A percentile compares a stretch with the other conserved stretches of the same genome.
These are phyloP conservation scores for Monarcha castaneiventris DNA, from an alignment of 2,113 vertebrate species.

Conservation along the genomic window DNA sequence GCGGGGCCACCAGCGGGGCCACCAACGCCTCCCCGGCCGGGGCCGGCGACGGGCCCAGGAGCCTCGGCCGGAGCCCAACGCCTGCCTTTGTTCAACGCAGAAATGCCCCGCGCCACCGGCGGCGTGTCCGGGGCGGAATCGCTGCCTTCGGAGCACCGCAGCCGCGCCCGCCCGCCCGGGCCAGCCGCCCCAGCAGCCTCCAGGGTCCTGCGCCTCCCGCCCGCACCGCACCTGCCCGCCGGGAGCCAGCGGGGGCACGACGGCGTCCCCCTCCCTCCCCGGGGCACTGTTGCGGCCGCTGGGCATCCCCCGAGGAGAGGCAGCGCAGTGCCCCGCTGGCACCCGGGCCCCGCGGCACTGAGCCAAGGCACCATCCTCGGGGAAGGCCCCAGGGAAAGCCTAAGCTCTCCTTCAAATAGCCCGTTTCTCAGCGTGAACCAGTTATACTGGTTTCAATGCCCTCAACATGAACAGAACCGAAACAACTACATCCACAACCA, in stretches of 20 bases:
- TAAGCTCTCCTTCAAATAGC: not conserved
- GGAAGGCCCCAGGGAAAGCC: not conserved
- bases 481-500: not conserved
- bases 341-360: not conserved
- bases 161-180: not conserved
- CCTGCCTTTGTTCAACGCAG: not conserved
- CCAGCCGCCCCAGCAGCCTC: not conserved
- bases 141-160: too few relatives aligned
- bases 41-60: fast-evolving
- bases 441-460: not conserved
- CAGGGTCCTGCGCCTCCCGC: not conserved
- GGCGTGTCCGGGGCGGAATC: not conserved
- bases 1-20: not conserved
- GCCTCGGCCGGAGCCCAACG: fast-evolving
- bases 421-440: not conserved
- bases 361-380: not conserved
- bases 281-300: fast-evolving
- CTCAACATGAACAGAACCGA: not conserved
- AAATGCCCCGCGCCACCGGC: not conserved
- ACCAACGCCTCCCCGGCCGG: fast-evolving
- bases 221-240: not conserved
- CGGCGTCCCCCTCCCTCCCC: too few relatives aligned
- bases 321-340: not conserved
- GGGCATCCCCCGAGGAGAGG: not conserved
- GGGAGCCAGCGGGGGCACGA: not conserved